These are phyloP conservation scores for Dendrolimus punctatus DNA, from an alignment of 1,140 invertebrate species.

Conservation along the genomic window DNA sequence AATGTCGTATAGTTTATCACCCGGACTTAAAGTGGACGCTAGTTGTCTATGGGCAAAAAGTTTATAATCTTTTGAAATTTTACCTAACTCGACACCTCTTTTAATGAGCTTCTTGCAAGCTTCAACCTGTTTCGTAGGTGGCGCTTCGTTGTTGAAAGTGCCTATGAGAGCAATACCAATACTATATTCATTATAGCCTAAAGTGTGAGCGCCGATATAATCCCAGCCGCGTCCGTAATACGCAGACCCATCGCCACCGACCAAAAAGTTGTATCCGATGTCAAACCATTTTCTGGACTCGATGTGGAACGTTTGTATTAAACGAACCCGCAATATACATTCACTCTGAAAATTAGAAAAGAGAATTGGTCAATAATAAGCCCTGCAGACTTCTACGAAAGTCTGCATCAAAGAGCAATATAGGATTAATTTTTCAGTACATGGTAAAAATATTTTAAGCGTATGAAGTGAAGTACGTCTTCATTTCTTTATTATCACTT, in stretches of 20 bases:
- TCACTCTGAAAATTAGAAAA: constrained; percentile 47
- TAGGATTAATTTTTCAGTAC: too few species aligned
- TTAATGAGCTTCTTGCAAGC: constrained; percentile 72
- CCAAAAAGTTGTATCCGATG: constrained; percentile 82
- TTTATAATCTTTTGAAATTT: constrained; percentile 73
- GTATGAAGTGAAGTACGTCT: too few species aligned
- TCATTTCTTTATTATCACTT: too few species aligned
- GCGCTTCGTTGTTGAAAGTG: constrained; percentile 68
- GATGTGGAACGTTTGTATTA: constrained; percentile 83
- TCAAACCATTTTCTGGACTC: constrained; percentile 72
- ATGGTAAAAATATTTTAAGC: too few species aligned
- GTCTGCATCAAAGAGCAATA: too few species aligned
- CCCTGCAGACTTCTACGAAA: background rate
- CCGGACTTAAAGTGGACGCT: constrained; percentile 75
- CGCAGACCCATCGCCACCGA: constrained; percentile 80
- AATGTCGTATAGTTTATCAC: constrained; percentile 71
- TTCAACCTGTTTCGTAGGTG: constrained; percentile 68
- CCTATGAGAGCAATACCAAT: constrained; percentile 82
- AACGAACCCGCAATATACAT: constrained; percentile 66
- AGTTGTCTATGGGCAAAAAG: constrained; percentile 77
- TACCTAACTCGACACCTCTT: constrained; percentile 66
- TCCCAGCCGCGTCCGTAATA: constrained; percentile 81
- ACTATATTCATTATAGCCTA: constrained; percentile 75
- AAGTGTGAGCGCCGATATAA: constrained; percentile 76
- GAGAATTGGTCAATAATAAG: background rate